These are phyloP conservation scores for Sycobia sp. DNA, from an alignment of 1,140 invertebrate genomes.

Conservation along the genomic window DNA sequence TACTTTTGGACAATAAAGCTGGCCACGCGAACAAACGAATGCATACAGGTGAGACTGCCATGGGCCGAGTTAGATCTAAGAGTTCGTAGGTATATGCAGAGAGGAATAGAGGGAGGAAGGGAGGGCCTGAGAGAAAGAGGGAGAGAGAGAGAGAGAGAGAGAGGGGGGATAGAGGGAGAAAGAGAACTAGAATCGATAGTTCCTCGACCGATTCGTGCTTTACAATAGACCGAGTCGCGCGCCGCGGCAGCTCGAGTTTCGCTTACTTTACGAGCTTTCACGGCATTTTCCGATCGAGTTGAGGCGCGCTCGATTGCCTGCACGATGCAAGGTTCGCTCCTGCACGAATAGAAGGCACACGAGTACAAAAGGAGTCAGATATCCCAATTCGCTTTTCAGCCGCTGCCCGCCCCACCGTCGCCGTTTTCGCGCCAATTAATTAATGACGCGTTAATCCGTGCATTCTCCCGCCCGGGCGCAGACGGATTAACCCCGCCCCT, in stretches of 20 bases:
- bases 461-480: background rate
- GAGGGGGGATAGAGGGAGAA: too few species aligned
- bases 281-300: background rate
- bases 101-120: too few species aligned
- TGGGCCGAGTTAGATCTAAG: background rate
- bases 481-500: background rate
- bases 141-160: background rate
- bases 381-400: too few species aligned
- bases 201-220: background rate
- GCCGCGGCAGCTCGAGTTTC: too few species aligned
- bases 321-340: too few species aligned
- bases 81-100: too few species aligned
- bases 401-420: too few species aligned
- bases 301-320: too few species aligned
- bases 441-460: conserved; percentile 27
- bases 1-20: background rate
- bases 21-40: too few species aligned
- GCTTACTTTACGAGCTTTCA: background rate
- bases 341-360: too few species aligned
- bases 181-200: background rate
- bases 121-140: too few species aligned
- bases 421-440: conserved; percentile 22
- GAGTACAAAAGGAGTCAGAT: too few species aligned
- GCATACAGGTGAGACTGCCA: background rate
- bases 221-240: background rate